These are phyloP conservation scores for Drosophila neutralis DNA, from an alignment of 2,888 invertebrate genomes.

Conservation along the genomic window DNA sequence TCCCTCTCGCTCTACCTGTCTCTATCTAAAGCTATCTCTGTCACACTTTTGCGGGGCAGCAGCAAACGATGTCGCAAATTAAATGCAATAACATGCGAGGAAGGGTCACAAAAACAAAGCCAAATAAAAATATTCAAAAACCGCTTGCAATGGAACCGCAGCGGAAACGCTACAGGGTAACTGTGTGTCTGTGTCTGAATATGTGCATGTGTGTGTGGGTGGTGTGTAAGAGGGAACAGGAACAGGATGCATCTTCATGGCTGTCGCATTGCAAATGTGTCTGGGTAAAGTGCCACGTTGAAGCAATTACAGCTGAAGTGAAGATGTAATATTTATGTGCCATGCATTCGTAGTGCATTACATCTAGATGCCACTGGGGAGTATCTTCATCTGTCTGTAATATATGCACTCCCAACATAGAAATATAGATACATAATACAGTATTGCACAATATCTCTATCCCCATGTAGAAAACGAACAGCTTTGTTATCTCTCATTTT, in stretches of 20 bases:
- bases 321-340: slow-evolving; percentile 68
- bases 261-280: slow-evolving; percentile 56
- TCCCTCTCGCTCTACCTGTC: slow-evolving; percentile 4
- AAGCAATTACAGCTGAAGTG: slow-evolving; percentile 72
- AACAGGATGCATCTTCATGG: slow-evolving; percentile 19
- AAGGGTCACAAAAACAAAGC: slow-evolving; percentile 40
- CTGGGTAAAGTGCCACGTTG: slow-evolving; percentile 62
- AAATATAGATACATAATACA: not conserved
- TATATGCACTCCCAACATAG: slow-evolving; percentile 8
- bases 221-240: not conserved
- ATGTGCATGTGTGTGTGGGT: not conserved
- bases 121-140: slow-evolving; percentile 57
- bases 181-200: not conserved
- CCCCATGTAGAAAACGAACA: not conserved
- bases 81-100: slow-evolving; percentile 72
- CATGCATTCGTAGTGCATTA: slow-evolving; percentile 31
- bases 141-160: slow-evolving; percentile 56
- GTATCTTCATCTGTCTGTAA: slow-evolving; percentile 51
- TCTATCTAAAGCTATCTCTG: slow-evolving; percentile 1
- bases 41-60: slow-evolving; percentile 8
- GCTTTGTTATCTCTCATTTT: not conserved
- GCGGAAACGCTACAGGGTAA: slow-evolving; percentile 59
- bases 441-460: not conserved
- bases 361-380: slow-evolving; percentile 62
- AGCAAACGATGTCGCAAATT: slow-evolving; percentile 67